Evolutionary conservation across 92 coral and sea anemone genomes (phyloP).

Genomic region (Porites evermanni): DNA sequence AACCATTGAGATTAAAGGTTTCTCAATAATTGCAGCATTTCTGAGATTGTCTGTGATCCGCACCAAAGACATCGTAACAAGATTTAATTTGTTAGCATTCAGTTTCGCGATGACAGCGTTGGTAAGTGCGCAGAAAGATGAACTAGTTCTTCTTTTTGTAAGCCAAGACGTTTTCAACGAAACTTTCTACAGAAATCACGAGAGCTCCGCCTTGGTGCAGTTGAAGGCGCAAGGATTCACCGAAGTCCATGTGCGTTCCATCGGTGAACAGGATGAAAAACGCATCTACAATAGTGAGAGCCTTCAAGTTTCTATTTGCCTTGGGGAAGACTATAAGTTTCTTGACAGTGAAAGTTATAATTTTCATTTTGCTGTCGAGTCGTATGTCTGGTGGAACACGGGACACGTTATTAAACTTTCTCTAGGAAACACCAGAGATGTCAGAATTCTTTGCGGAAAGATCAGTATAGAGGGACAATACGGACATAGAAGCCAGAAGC

Average conservation of each 20-base stretch:
- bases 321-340: conserved; percentile 17
- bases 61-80: not conserved
- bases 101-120: not conserved
- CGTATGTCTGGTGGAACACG: conserved; percentile 4
- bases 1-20: not conserved
- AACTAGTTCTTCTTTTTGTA: not conserved
- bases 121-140: not conserved
- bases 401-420: not conserved
- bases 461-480: not conserved
- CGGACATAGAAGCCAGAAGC: not conserved
- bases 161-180: conserved; percentile 22
- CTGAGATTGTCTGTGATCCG: not conserved
- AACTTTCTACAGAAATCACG: conserved; percentile 1
- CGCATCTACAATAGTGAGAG: conserved; percentile 6
- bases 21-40: not conserved
- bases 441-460: conserved; percentile 3
- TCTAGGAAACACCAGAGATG: not conserved
- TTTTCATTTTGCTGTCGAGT: not conserved
- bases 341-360: not conserved
- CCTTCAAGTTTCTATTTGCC: conserved; percentile 18
- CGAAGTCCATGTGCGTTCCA: not conserved
- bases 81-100: conserved; percentile 1
- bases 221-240: not conserved
- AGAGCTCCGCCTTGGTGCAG: conserved; percentile 4
- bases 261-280: not conserved